Percentiles rank a stretch among this genome's conserved stretches.
Evolutionary conservation across 2,113 vertebrate species (phyloP).

Genomic region (Phodopus roborovskii): DNA sequence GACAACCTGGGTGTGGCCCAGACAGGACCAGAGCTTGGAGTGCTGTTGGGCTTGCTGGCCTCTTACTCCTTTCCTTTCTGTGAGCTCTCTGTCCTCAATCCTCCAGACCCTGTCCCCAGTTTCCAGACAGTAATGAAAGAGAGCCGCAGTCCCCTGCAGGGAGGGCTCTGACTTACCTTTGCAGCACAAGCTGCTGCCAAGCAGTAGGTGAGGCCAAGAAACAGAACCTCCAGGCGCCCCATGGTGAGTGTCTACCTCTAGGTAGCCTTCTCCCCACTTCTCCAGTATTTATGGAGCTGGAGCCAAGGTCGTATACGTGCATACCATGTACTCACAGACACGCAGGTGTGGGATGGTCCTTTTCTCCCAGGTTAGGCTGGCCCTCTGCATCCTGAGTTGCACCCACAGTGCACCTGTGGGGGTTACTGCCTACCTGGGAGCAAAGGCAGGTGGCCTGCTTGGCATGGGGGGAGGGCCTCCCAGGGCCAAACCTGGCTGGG

Average conservation of each 20-base stretch:
- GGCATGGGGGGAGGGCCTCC: too few species aligned
- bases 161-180: conserved; percentile 78
- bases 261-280: accelerated
- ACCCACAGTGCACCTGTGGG: background rate
- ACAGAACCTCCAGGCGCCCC: conserved; percentile 83
- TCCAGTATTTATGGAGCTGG: conserved; percentile 23
- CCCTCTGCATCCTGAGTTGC: background rate
- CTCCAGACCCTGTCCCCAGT: background rate
- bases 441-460: conserved; percentile 34
- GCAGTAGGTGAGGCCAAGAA: conserved; percentile 80
- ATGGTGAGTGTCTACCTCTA: conserved; percentile 77
- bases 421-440: conserved; percentile 53
- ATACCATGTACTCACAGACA: background rate
- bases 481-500: background rate
- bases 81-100: background rate
- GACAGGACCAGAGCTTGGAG: background rate
- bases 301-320: background rate
- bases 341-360: background rate
- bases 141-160: background rate
- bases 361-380: conserved; percentile 28
- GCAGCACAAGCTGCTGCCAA: conserved; percentile 83
- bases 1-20: background rate
- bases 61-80: background rate
- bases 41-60: accelerated
- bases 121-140: background rate